Evolutionary conservation across 2,888 invertebrate genomes (phyloP).

Genomic region (Drosophila setosimentum): DNA sequence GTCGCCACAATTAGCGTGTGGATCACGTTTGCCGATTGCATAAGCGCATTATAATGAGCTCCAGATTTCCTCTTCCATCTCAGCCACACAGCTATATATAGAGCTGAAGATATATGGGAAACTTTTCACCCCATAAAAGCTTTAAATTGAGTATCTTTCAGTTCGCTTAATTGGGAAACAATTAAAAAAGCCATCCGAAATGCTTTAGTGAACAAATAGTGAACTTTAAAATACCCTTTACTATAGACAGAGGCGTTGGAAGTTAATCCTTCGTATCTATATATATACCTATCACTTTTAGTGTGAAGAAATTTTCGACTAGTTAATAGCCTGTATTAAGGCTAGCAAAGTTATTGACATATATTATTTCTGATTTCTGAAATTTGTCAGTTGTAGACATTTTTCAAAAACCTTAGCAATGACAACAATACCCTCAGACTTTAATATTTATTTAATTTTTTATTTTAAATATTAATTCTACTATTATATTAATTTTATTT

Average conservation of each 20-base stretch:
- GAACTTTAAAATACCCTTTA: slow-evolving; percentile 8
- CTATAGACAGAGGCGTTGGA: fast-evolving
- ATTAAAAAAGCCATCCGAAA: slow-evolving; percentile 21
- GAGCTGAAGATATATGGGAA: background rate
- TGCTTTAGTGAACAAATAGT: background rate
- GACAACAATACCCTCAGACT: background rate
- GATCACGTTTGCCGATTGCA: slow-evolving; percentile 38
- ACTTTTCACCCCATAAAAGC: slow-evolving; percentile 9
- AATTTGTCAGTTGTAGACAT: background rate
- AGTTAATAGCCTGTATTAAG: background rate
- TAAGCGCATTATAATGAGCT: slow-evolving; percentile 30
- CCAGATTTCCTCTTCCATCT: slow-evolving; percentile 5
- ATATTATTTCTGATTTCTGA: background rate
- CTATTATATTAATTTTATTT: background rate
- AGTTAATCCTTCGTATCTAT: background rate
- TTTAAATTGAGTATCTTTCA: slow-evolving; percentile 42
- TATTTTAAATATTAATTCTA: background rate
- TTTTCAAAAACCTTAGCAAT: background rate
- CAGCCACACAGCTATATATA: background rate
- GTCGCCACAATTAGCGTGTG: slow-evolving; percentile 60
- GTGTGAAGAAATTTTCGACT: background rate
- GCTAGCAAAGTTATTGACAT: too few species aligned
- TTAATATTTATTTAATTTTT: background rate
- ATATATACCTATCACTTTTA: background rate
- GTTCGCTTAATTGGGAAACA: slow-evolving; percentile 47